Evolutionary conservation across 1,140 invertebrate genomes (phyloP).

Genomic region (Brachionus sp.): DNA sequence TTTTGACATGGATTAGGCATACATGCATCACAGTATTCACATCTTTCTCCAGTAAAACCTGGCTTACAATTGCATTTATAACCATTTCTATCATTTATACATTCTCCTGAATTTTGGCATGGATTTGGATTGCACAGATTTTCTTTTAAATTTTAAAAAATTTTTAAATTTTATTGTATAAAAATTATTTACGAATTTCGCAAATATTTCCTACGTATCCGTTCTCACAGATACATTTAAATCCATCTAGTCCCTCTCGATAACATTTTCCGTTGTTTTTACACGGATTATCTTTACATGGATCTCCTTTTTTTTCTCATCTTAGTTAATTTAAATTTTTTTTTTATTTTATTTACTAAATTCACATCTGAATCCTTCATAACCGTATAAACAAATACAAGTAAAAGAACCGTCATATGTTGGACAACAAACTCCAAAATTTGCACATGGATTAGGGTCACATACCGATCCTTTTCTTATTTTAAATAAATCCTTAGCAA

Average conservation of each 20-base stretch:
- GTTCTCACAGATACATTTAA: conserved; percentile 46
- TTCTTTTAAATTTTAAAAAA: background rate
- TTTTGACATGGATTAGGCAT: conserved; percentile 52
- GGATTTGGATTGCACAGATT: conserved; percentile 47
- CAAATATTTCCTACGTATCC: conserved; percentile 46
- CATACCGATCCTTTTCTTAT: background rate
- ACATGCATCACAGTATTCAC: conserved; percentile 36
- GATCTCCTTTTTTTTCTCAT: background rate
- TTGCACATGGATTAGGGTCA: background rate
- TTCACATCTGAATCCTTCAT: conserved; percentile 22
- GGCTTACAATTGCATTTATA: conserved; percentile 20
- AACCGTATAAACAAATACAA: background rate
- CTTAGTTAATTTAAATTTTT: background rate
- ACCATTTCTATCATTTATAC: background rate
- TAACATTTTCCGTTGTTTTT: conserved; percentile 10
- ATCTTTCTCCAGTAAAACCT: conserved; percentile 35
- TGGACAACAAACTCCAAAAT: background rate
- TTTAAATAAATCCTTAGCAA: background rate
- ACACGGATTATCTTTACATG: background rate
- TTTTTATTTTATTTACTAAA: background rate
- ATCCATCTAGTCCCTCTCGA: conserved; percentile 29
- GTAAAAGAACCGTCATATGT: background rate
- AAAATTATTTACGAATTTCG: background rate
- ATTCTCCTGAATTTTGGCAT: conserved; percentile 3
- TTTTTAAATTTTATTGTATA: background rate